Conservation (phyloP, 2,113 vertebrate species). For the Trochalopteron elliotii region DNA sequence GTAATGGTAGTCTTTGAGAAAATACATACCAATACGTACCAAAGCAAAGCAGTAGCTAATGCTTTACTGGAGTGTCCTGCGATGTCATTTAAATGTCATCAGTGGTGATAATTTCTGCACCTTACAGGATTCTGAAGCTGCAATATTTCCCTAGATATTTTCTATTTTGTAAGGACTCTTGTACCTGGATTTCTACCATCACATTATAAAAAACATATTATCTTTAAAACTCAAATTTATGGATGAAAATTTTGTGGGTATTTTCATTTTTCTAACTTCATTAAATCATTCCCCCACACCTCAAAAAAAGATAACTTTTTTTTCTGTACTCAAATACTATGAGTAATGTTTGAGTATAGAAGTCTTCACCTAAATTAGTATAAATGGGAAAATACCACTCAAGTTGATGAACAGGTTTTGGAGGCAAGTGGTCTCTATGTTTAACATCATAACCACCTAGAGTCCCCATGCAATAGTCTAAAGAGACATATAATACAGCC, state of each 20-base stretch:
- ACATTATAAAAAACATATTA: background rate
- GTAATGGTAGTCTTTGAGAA: background rate
- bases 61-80: background rate
- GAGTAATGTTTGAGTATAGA: background rate
- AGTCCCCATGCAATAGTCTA: background rate
- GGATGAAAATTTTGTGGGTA: background rate
- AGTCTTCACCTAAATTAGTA: background rate
- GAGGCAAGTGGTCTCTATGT: background rate
- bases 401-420: background rate
- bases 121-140: background rate
- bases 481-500: background rate
- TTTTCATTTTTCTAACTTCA: background rate
- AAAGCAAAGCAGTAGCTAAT: background rate
- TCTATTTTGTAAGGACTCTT: background rate
- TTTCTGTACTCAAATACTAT: background rate
- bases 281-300: background rate
- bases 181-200: background rate
- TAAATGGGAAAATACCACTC: background rate
- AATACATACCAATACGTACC: background rate
- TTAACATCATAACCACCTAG: background rate
- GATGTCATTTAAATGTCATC: background rate
- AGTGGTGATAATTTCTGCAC: background rate
- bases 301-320: background rate
- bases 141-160: background rate
- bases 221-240: background rate